Evolutionary conservation across 2,113 vertebrate genomes (phyloP), one percentile per base, ranked within the genome.

Genomic region (Galbula dea): DNA sequence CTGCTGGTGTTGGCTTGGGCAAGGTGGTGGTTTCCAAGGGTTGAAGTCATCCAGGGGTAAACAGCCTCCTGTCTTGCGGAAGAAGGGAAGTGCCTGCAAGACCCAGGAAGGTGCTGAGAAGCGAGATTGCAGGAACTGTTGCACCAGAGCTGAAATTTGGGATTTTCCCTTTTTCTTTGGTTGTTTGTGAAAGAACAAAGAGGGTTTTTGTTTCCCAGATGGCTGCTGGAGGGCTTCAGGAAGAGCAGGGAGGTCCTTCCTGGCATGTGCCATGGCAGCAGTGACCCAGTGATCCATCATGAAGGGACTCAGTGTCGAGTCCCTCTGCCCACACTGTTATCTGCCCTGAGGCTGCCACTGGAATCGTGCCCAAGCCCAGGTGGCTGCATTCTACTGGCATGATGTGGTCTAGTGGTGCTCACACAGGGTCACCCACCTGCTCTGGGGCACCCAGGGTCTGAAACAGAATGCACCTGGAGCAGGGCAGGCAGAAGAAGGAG

Each of bases 361-460:
- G 39, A 12, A 22, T 26, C 3, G 1, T 22, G 26, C 32, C 59
- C 72, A 23, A 37, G 15, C 0, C 21, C 37, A 7, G 54, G 36
- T 4, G 3, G 8, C 5, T 0, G 1, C 19, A 3, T 0, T 0
- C 29, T 3, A 2, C 58, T 0, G 7, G 77, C 21, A 5, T 7
- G 54, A 14, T 22, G 46, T 3, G 62, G 12, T 11, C 7, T 20
- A 12, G 1, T 1, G 5, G 11, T 24, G 41, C 61, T 57, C 1
- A 1, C 1, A 0, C 13, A 5, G 24, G 26, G 5, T 24, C 24
- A 13, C 27, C 52, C 49, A 1, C 15, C 9, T 1, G 1, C 19
- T 5, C 41, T 4, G n/a, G 11, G 11, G 20, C 12, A 4, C 24
- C 9, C n/a, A 2, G n/a, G 11, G 10, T 11, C 24, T 4, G 3